Evolutionary conservation across 2,888 invertebrate genomes (phyloP).

Genomic region (Eumacrocentrus americanus): DNA sequence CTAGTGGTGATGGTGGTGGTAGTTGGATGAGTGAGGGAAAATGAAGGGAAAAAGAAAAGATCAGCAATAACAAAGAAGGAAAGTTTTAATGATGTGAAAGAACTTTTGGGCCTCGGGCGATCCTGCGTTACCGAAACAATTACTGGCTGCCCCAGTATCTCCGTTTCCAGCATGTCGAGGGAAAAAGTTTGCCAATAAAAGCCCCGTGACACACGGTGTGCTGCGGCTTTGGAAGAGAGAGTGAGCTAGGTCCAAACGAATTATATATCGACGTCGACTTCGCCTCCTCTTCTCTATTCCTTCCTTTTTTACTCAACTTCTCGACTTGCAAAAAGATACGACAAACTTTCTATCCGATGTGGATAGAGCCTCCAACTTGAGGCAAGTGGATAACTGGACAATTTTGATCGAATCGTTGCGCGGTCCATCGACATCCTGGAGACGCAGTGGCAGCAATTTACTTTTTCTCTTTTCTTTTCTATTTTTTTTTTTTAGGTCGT

Average conservation of each 20-base stretch:
- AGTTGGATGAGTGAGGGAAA: conserved; percentile 8
- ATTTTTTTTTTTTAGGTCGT: conserved; percentile 13
- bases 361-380: conserved; percentile 3
- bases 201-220: conserved; percentile 8
- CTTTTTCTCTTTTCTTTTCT: conserved; percentile 5
- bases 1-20: too few relatives aligned
- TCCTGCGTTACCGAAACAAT: conserved; percentile 29
- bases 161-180: conserved; percentile 32
- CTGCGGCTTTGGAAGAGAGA: not conserved
- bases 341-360: conserved; percentile 26
- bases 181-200: conserved; percentile 29
- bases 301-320: not conserved
- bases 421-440: conserved; percentile 26
- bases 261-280: conserved; percentile 14
- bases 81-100: conserved; percentile 26
- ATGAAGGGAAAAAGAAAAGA: conserved; percentile 6
- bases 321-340: conserved; percentile 30
- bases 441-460: conserved; percentile 13
- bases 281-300: not conserved
- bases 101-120: conserved; percentile 24
- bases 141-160: conserved; percentile 26
- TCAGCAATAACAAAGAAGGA: conserved; percentile 16
- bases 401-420: conserved; percentile 27
- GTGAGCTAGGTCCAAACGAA: conserved; percentile 6
- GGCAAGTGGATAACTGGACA: conserved; percentile 27